These are phyloP conservation scores for Hassar affinis DNA, from an alignment of 2,113 vertebrate species.

Conservation along the genomic window DNA sequence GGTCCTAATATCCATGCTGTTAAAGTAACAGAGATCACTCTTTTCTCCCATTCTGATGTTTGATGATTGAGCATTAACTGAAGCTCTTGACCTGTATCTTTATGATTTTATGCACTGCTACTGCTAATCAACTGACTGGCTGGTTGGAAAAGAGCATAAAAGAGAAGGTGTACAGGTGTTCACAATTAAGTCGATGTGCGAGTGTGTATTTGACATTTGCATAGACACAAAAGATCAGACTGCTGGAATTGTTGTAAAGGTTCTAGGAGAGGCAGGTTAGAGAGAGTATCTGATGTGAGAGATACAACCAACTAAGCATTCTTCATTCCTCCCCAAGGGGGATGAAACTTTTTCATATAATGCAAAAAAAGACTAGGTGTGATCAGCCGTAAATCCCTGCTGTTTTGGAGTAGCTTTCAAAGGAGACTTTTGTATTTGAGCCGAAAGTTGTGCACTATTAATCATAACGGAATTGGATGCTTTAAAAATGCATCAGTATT, in stretches of 20 bases:
- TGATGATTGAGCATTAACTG: neutral
- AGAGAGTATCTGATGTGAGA: neutral
- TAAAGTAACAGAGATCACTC: neutral
- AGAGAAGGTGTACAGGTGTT: too few relatives aligned
- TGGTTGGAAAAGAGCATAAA: neutral
- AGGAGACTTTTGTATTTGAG: conserved; percentile 24
- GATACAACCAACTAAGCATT: neutral
- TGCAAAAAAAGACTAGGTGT: conserved; percentile 9
- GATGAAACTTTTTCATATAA: neutral
- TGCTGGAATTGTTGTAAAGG: neutral
- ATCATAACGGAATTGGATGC: conserved; percentile 37
- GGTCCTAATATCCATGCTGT: neutral
- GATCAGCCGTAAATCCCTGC: conserved; percentile 7
- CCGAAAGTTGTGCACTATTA: conserved; percentile 45
- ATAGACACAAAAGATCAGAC: neutral
- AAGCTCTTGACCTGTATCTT: neutral
- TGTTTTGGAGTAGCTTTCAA: conserved; percentile 53
- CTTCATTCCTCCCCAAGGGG: neutral
- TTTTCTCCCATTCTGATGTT: neutral
- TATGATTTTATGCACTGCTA: neutral
- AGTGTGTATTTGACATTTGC: neutral
- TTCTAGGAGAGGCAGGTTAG: neutral
- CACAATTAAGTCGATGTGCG: neutral
- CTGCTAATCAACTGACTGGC: too few relatives aligned
- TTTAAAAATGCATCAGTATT: conserved; percentile 45